Evolutionary conservation across 1,140 invertebrate species (phyloP), one percentile per base, ranked within the genome.

Genomic region (Hycleus phaleratus): DNA sequence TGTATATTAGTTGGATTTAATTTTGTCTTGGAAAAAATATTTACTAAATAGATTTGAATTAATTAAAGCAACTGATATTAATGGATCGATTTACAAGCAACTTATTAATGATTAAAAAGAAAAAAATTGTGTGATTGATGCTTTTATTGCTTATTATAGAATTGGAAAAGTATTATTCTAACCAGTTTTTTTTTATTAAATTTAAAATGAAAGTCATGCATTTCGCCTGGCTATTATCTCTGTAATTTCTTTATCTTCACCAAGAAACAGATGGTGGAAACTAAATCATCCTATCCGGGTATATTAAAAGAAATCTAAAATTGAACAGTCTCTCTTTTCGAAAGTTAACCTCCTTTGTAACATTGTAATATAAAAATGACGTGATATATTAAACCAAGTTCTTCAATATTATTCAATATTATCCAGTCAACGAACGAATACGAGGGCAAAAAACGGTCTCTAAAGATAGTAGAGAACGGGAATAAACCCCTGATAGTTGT

Each of bases 261-360:
- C 49, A 51, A 40, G 59, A 51, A 59, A 24, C 62, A 64, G 62
- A 64, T 64, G 62, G 55, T 47, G 62, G 46, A 54, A 56, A 58
- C 55, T 64, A 64, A 64, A 64, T 64, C 62, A 64, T 61, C 48
- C 56, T 46, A 56, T 60, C 62, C 47, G 56, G 56, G 62, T 61
- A 64, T 64, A 64, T 64, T 64, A 64, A 61, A 61, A 63, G 58
- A 60, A 64, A 49, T 60, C 55, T 60, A 57, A 64, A 64, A 64
- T 64, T 64, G 59, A 64, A 57, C 62, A 60, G 53, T 56, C 58
- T 46, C 40, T 32, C 32, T 32, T 32, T 32, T 7, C 32, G 32
- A 5, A 32, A 32, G 32, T 32, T 32, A 32, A 32, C 32, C 32
- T 32, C 7, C 32, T 32, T 32, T 32, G 32, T 32, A 32, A 32